These are phyloP conservation scores for Zophobas atratus DNA, from an alignment of 1,140 invertebrate genomes.

Conservation along the genomic window DNA sequence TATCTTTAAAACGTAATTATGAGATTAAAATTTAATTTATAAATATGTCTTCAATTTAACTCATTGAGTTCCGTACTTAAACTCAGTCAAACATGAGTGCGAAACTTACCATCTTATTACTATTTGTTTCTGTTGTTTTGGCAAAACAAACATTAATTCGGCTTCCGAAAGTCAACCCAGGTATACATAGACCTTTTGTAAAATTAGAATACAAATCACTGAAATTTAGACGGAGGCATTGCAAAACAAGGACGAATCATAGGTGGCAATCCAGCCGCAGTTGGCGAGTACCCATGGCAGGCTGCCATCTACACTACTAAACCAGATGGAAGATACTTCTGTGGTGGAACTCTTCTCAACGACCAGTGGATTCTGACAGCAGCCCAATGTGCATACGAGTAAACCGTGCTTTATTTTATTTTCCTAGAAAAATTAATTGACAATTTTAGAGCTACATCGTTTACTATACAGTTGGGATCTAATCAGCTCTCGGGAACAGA, in stretches of 20 bases:
- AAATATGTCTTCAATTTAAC: too few species aligned
- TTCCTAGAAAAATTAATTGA: not conserved
- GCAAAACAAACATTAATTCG: too few species aligned
- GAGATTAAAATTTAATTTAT: too few species aligned
- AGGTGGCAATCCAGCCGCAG: constrained; percentile 3
- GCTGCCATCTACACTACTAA: constrained; percentile 14
- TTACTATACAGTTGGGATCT: constrained; percentile 25
- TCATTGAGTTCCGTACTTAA: too few species aligned
- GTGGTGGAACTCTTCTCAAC: constrained; percentile 11
- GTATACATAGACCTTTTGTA: too few species aligned
- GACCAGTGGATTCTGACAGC: constrained; percentile 15
- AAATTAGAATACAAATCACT: too few species aligned
- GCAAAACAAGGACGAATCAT: not conserved
- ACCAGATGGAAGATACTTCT: constrained; percentile 25
- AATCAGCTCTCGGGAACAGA: not conserved
- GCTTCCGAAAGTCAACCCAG: too few species aligned
- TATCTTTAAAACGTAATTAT: too few species aligned
- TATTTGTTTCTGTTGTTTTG: too few species aligned
- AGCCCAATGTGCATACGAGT: constrained; percentile 47
- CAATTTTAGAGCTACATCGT: constrained; percentile 17
- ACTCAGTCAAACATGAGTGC: too few species aligned
- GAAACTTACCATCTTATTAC: too few species aligned
- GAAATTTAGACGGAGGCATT: too few species aligned
- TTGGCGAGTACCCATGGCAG: constrained; percentile 28
- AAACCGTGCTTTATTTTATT: not conserved